phyloP scores from a whole-genome alignment of 2,888 invertebrate species.

The Pollenia labialis region DNA sequence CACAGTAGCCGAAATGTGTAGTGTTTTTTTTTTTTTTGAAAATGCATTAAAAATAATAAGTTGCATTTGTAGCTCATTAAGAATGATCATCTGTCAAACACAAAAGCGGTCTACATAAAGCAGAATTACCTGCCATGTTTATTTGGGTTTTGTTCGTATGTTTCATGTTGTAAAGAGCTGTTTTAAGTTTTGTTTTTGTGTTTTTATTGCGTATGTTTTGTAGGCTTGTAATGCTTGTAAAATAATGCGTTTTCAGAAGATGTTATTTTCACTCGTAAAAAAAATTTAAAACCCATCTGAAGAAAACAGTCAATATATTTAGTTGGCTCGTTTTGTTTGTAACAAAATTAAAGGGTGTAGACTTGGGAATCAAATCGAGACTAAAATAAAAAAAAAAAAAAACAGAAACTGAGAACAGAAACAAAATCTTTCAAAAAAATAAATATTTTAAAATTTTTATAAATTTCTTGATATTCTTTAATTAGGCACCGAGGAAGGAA shows the following conservation, averaged over 20 bases:
- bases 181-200: slow-evolving; percentile 25
- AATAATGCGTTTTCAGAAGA: slow-evolving; percentile 70
- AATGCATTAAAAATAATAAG: slow-evolving; percentile 75
- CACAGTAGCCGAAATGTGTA: slow-evolving; percentile 39
- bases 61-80: slow-evolving; percentile 79
- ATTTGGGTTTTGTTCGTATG: not conserved
- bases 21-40: not conserved
- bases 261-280: slow-evolving; percentile 23
- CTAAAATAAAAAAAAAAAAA: not conserved
- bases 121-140: slow-evolving; percentile 41
- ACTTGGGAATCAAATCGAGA: no score
- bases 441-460: no score
- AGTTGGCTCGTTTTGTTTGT: not conserved
- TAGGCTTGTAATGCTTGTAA: slow-evolving; percentile 37
- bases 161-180: slow-evolving; percentile 24
- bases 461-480: no score
- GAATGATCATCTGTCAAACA: slow-evolving; percentile 79
- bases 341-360: not conserved
- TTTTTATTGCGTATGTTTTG: slow-evolving; percentile 12
- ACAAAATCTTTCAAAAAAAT: no score
- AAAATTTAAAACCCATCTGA: not conserved
- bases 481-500: no score
- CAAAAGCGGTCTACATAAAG: slow-evolving; percentile 73
- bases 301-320: not conserved
- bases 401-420: not conserved